These are phyloP conservation scores for Rhagium mordax DNA, from an alignment of 2,888 invertebrate species.

Conservation along the genomic window DNA sequence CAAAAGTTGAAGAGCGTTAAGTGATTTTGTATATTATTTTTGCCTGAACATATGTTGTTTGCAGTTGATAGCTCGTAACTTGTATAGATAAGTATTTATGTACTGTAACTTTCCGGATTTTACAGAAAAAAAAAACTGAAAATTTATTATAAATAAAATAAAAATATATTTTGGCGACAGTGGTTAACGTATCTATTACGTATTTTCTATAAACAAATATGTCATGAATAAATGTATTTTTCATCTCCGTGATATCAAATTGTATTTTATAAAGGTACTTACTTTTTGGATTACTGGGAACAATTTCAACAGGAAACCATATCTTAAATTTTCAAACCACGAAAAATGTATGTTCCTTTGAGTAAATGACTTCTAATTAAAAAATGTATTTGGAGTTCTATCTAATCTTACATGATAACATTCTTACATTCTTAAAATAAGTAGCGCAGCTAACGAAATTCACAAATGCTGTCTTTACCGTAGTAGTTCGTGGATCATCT, in stretches of 20 bases:
- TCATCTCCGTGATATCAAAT: too few relatives aligned
- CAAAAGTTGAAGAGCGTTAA: not conserved
- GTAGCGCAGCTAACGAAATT: not conserved
- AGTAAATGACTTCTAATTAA: not conserved
- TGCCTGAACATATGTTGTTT: not conserved
- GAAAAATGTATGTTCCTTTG: too few relatives aligned
- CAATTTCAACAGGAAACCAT: too few relatives aligned
- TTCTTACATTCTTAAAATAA: not conserved
- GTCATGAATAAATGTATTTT: too few relatives aligned
- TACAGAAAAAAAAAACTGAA: not conserved
- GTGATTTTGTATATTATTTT: not conserved
- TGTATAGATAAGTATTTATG: not conserved
- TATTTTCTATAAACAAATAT: too few relatives aligned
- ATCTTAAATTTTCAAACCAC: too few relatives aligned
- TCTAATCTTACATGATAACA: not conserved
- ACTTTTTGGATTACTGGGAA: too few relatives aligned
- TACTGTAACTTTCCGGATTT: not conserved
- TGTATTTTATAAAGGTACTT: too few relatives aligned
- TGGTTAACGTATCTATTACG: too few relatives aligned
- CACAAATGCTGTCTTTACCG: not conserved
- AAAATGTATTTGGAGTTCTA: not conserved
- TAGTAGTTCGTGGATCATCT: not conserved
- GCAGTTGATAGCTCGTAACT: not conserved
- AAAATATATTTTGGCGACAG: too few relatives aligned
- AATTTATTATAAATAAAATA: too few relatives aligned